Evolutionary conservation across 2,797 vertebrate species (phyloP), one percentile per base, ranked within the genome.

Genomic region (Loriculus beryllinus): DNA sequence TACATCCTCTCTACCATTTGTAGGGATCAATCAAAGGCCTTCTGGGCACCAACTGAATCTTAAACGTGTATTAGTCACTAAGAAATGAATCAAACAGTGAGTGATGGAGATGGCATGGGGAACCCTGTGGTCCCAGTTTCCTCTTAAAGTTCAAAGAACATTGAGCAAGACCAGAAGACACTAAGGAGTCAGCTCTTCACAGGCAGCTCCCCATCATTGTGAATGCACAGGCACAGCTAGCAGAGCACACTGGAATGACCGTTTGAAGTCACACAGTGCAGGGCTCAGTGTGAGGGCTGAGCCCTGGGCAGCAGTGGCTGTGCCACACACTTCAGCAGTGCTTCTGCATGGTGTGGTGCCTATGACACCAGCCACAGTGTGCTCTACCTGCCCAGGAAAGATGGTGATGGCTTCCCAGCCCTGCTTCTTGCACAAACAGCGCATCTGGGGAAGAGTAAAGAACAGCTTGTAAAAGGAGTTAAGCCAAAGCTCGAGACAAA

Each of bases 151-250:
- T 88, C 68, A 56, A 78, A 79, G n/a, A n/a, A 48, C 21, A 63
- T 43, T 35, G 51, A 65, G 40, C 20, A 74, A 82, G 68, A 65
- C 8, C 7, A 79, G 39, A 71, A 47, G 76, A 40, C 48, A 42
- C 10, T 19, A 25, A 67, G 45, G 40, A 59, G 52, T 25, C 23
- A 15, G 76, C 31, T 48, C 35, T 15, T 23, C 28, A 1, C 9
- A 12, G 56, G 47, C 9, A 31, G 9, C 56, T 72, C 14, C 33
- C 15, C 16, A 7, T 23, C 22, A 5, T 3, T 13, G 33, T 59
- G 63, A 42, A 33, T 0, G 2, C 4, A 2, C 10, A 23, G 20
- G 6, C 0, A 2, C n/a, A 47, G 51, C 57, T 26, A 5, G 10
- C 57, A 62, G 75, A 51, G 52, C 23, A 29, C 20, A 5, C 12